Evolutionary conservation across 2,888 invertebrate genomes (phyloP).

Genomic region (Ormia ochracea): DNA sequence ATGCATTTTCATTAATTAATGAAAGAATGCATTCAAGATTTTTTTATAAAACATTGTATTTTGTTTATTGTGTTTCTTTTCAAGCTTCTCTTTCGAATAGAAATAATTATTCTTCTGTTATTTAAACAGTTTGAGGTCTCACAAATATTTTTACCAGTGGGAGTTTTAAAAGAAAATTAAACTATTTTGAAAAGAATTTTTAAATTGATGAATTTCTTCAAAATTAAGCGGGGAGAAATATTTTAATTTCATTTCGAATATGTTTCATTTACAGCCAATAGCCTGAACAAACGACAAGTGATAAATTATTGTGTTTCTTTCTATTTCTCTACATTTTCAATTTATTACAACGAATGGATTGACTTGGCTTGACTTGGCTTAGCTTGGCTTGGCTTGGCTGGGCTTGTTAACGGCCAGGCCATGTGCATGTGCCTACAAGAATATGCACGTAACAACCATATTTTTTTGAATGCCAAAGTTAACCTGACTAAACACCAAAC

Average conservation of each 20-base stretch:
- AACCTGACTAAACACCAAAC: constrained; percentile 38
- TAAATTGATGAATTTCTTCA: background rate
- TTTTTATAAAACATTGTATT: background rate
- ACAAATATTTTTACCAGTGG: background rate
- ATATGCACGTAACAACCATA: constrained; percentile 28
- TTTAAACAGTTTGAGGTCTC: no score
- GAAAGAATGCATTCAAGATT: background rate
- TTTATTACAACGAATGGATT: constrained; percentile 17
- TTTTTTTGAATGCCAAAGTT: constrained; percentile 63
- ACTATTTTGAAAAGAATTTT: background rate
- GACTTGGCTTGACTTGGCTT: no score
- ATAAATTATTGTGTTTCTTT: constrained; percentile 25
- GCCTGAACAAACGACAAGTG: background rate
- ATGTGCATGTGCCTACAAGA: constrained; percentile 31
- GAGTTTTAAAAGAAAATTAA: background rate
- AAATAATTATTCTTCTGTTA: background rate
- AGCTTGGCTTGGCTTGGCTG: no score
- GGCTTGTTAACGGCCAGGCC: constrained; percentile 17
- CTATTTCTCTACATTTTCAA: background rate
- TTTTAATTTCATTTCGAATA: background rate
- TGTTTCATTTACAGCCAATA: constrained; percentile 23
- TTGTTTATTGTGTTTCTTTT: background rate
- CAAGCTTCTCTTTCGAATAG: background rate
- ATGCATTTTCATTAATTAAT: constrained; percentile 22
- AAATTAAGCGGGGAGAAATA: background rate